Evolutionary conservation across 1,140 invertebrate genomes (phyloP).

Genomic region (Scylla paramamosain): DNA sequence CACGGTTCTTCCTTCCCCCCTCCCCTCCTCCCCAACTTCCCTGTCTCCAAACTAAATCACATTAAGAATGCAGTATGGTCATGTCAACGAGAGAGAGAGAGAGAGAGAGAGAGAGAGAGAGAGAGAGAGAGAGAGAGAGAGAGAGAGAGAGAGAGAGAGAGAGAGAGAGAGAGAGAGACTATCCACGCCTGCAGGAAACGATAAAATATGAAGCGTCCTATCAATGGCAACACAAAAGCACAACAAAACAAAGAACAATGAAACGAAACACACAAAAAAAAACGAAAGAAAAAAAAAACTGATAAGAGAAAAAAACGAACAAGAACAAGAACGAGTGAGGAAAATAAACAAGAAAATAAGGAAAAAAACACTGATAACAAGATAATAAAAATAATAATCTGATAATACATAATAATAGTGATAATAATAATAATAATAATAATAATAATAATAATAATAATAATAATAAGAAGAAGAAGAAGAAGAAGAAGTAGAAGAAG

Average conservation of each 20-base stretch:
- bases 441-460: background rate
- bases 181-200: background rate
- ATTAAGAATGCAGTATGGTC: background rate
- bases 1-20: background rate
- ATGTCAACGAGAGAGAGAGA: slow-evolving; percentile 17
- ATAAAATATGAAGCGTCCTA: background rate
- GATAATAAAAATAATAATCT: background rate
- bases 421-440: background rate
- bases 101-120: slow-evolving; percentile 12
- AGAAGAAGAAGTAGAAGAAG: too few relatives aligned
- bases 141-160: slow-evolving; percentile 28
- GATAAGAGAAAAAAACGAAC: background rate
- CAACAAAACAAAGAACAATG: background rate
- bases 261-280: background rate
- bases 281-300: background rate
- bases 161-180: background rate
- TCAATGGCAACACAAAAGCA: background rate
- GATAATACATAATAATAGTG: too few relatives aligned
- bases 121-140: background rate
- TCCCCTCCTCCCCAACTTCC: background rate
- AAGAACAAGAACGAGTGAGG: background rate
- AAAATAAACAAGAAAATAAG: background rate
- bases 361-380: background rate
- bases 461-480: background rate
- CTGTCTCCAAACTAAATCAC: background rate